Percentiles rank a stretch among this genome's conserved stretches.
phyloP scores from a whole-genome alignment of 2,888 invertebrate genomes.

The Lasioglossum leucozonium region DNA sequence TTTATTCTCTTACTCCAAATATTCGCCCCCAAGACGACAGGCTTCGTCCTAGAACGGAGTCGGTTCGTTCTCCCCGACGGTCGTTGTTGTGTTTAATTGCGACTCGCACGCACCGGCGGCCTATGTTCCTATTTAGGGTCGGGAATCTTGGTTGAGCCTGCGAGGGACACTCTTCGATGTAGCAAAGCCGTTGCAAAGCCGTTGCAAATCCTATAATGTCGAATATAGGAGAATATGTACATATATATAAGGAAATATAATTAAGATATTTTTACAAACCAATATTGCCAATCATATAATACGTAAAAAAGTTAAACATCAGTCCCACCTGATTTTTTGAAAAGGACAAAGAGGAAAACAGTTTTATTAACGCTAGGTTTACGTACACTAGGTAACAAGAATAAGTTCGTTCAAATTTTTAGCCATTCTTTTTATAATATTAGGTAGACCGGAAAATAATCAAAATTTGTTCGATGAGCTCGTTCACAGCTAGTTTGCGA shows the following conservation, averaged over 20 bases:
- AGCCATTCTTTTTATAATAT: no score
- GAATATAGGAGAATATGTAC: not conserved
- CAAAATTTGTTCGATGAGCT: no score
- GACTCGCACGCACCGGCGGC: not conserved
- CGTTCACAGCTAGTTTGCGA: no score
- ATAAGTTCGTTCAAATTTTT: no score
- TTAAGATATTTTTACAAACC: not conserved
- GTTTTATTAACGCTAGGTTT: no score
- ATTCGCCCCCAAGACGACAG: not conserved
- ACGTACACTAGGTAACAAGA: no score
- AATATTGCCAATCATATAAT: not conserved
- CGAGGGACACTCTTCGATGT: not conserved
- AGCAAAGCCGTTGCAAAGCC: no score
- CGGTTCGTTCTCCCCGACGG: not conserved
- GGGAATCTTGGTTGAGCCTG: not conserved
- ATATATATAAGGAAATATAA: not conserved
- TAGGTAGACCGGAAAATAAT: no score
- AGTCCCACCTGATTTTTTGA: not conserved
- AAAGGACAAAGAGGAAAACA: not conserved
- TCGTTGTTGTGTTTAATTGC: not conserved
- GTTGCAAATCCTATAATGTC: not conserved
- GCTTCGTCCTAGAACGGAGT: not conserved
- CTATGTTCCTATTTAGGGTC: constrained; percentile 26
- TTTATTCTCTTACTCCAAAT: not conserved
- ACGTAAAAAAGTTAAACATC: not conserved